phyloP scores from a whole-genome alignment of 2,888 invertebrate genomes.

The Dryadula phaetusa region DNA sequence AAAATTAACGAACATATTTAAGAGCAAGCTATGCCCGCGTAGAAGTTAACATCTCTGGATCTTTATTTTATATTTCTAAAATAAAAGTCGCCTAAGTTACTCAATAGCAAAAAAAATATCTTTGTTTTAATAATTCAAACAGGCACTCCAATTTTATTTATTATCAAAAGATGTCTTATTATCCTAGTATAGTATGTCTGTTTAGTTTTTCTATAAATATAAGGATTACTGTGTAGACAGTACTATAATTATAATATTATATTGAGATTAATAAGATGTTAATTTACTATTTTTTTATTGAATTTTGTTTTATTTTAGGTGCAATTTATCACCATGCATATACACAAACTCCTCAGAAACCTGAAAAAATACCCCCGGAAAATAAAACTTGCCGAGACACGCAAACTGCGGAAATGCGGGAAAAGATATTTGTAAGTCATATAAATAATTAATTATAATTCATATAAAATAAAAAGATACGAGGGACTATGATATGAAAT shows the following conservation, averaged over 20 bases:
- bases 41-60: no score
- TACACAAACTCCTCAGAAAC: conserved; percentile 90
- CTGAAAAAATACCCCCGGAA: conserved; percentile 78
- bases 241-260: background rate
- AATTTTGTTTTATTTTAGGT: conserved; percentile 57
- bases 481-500: background rate
- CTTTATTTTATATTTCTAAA: no score
- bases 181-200: no score
- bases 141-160: no score
- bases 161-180: no score
- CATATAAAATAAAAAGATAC: background rate
- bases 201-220: no score
- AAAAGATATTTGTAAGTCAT: conserved; percentile 74
- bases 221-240: no score
- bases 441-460: background rate
- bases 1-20: no score
- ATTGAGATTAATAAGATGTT: background rate
- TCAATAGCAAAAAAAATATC: no score
- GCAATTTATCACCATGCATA: conserved; percentile 91
- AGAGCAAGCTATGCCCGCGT: no score
- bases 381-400: conserved; percentile 85
- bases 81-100: no score
- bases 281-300: background rate
- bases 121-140: no score
- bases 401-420: conserved; percentile 86